These are phyloP conservation scores for Amphiduros pacificus DNA, from an alignment of 2,888 invertebrate species.

Conservation along the genomic window DNA sequence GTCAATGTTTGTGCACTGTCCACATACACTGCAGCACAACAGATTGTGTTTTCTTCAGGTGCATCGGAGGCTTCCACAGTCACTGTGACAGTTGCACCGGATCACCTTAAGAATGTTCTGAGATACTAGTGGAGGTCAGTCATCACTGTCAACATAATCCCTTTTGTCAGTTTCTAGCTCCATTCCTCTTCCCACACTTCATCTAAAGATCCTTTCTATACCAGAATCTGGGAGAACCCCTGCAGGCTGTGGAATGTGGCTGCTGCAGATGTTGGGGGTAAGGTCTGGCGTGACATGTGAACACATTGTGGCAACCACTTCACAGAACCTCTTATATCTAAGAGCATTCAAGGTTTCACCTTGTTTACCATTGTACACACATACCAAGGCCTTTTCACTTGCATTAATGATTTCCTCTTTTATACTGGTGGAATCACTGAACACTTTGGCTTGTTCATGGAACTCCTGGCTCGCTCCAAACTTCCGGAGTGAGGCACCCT, in stretches of 20 bases:
- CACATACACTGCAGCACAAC: no score
- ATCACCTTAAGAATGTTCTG: no score
- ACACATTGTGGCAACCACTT: slow-evolving; percentile 17
- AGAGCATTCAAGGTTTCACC: not conserved
- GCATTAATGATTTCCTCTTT: not conserved
- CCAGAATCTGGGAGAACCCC: slow-evolving; percentile 32
- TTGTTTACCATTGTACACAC: slow-evolving; percentile 5
- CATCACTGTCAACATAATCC: slow-evolving; percentile 16
- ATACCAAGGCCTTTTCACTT: not conserved
- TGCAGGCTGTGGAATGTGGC: slow-evolving; percentile 30
- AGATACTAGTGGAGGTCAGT: no score
- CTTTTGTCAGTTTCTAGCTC: slow-evolving; percentile 26
- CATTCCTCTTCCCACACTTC: slow-evolving; percentile 22
- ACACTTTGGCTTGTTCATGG: not conserved
- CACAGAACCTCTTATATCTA: slow-evolving; percentile 16
- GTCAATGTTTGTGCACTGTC: no score
- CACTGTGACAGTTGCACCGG: no score
- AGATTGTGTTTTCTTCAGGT: no score
- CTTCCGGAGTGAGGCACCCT: not conserved
- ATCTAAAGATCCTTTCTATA: slow-evolving; percentile 25
- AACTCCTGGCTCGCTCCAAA: not conserved
- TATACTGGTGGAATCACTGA: not conserved
- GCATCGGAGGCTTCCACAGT: no score
- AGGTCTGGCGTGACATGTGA: slow-evolving; percentile 27
- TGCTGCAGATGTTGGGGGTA: slow-evolving; percentile 35